These are phyloP conservation scores for Tanytarsus gracilentus DNA, from an alignment of 2,888 invertebrate species.

Conservation along the genomic window DNA sequence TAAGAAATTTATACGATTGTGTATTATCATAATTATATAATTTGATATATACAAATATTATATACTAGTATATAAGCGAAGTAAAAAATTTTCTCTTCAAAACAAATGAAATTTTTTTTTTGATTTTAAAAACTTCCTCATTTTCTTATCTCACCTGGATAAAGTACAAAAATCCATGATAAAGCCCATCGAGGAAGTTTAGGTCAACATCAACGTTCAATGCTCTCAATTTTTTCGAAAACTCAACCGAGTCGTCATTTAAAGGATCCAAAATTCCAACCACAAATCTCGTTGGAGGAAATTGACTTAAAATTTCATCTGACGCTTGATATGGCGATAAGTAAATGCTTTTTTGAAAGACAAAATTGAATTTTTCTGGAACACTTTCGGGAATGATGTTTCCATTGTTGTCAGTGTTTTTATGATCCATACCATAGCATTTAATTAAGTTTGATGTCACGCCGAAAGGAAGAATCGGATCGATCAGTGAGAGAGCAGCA, in stretches of 20 bases:
- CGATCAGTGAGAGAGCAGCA: constrained; percentile 81
- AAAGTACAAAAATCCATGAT: constrained; percentile 96
- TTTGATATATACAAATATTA: too few relatives aligned
- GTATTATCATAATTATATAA: too few relatives aligned
- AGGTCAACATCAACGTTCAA: constrained; percentile 69
- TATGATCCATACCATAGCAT: constrained; percentile 44
- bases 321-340: constrained; percentile 83
- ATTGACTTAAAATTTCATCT: constrained; percentile 61
- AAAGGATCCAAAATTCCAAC: constrained; percentile 75
- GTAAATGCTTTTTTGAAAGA: not conserved
- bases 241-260: constrained; percentile 92
- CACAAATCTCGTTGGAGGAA: constrained; percentile 79
- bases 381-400: not conserved
- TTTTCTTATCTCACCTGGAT: constrained; percentile 36
- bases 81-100: too few relatives aligned
- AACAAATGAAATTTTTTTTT: not conserved
- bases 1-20: too few relatives aligned
- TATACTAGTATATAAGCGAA: too few relatives aligned
- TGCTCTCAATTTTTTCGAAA: constrained; percentile 74
- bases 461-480: constrained; percentile 90
- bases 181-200: constrained; percentile 79
- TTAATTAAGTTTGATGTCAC: constrained; percentile 80
- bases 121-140: not conserved
- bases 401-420: not conserved
- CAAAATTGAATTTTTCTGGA: not conserved